Conservation (phyloP, 2,113 vertebrate genomes). For the Caranx melampygus region DNA sequence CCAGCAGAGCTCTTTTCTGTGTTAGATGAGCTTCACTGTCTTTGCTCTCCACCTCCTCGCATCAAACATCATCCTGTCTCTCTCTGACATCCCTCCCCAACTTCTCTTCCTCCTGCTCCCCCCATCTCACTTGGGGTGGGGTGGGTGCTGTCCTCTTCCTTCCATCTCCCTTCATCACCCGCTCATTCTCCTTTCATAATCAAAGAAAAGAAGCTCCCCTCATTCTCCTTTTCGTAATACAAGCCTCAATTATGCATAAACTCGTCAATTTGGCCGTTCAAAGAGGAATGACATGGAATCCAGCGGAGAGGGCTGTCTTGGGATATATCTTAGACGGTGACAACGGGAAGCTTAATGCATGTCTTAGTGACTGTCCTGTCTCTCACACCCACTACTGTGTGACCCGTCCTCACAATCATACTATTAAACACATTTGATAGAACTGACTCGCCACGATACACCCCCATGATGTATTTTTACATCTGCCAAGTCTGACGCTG, state of each 20-base stretch:
- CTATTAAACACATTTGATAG: slow-evolving; percentile 57
- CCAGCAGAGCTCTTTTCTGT: slow-evolving; percentile 24
- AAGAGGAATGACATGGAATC: slow-evolving; percentile 75
- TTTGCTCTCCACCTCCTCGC: slow-evolving; percentile 17
- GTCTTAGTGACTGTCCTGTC: slow-evolving; percentile 75
- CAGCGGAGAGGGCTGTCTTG: slow-evolving; percentile 76
- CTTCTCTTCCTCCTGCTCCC: slow-evolving; percentile 34
- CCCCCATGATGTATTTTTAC: slow-evolving; percentile 60
- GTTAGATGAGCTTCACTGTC: slow-evolving; percentile 34
- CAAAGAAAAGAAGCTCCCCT: slow-evolving; percentile 45
- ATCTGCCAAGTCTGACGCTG: slow-evolving; percentile 46
- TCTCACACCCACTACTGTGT: slow-evolving; percentile 62
- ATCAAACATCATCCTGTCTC: slow-evolving; percentile 50
- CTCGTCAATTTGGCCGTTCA: slow-evolving; percentile 76
- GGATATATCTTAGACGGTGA: slow-evolving; percentile 67
- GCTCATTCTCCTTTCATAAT: slow-evolving; percentile 50
- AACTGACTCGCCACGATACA: slow-evolving; percentile 52
- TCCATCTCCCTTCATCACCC: slow-evolving; percentile 47
- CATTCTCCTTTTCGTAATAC: slow-evolving; percentile 72
- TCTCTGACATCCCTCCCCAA: slow-evolving; percentile 22
- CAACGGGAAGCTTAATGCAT: slow-evolving; percentile 69
- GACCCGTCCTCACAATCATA: slow-evolving; percentile 51
- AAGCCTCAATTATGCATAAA: slow-evolving; percentile 81
- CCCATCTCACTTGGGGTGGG: not conserved
- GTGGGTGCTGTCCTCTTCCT: not conserved